Base-by-base conservation (phyloP, 2,797 vertebrate genomes). In the Anniella stebbinsi region DNA sequence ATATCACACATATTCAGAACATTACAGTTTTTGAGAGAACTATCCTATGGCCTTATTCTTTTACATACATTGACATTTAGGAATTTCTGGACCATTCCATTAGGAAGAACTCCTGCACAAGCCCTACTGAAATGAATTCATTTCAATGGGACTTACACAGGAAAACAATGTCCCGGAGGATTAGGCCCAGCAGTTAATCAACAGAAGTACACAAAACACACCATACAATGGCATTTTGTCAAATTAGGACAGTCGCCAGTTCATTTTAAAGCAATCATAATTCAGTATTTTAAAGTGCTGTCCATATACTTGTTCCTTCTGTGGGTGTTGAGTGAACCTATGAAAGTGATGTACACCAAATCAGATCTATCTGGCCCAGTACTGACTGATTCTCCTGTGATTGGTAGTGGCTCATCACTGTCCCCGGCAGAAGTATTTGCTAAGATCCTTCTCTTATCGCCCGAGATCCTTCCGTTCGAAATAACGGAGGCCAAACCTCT, bases 251-350 rank as follows among this genome's bases (percentile, higher is more conserved):
- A 17, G 91, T 88, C 92, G 94, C 90, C 88, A 92, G 89, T 60
- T 86, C 93, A 95, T 92, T 94, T 93, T 94, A 90, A 92, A 94
- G 91, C 4, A 89, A 92, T 3, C 88, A 41, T 92, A 95, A 93
- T 92, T 93, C 91, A 94, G 87, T 84, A 89, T 72, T 92, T 92
- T 93, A 91, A 92, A 80, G 73, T 92, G 92, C 30, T 63, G 88
- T 78, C 57, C 89, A 92, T 92, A 92, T 72, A 89, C 88, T 80
- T 51, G 17, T 21, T 45, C 33, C 21, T 48, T 45, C 30, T 73
- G n/a, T 54, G 88, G 54, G 83, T 93, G 86, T 81, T 90, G 91
- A 28, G 25, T 73, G 38, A 25, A 30, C 33, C 60, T 51, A 30
- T 13, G 76, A 89, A 70, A 48, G 28, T 48, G 70, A 17, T 23